These are phyloP conservation scores for Nesogale talazaci DNA, from an alignment of 2,113 vertebrate genomes.

Conservation along the genomic window DNA sequence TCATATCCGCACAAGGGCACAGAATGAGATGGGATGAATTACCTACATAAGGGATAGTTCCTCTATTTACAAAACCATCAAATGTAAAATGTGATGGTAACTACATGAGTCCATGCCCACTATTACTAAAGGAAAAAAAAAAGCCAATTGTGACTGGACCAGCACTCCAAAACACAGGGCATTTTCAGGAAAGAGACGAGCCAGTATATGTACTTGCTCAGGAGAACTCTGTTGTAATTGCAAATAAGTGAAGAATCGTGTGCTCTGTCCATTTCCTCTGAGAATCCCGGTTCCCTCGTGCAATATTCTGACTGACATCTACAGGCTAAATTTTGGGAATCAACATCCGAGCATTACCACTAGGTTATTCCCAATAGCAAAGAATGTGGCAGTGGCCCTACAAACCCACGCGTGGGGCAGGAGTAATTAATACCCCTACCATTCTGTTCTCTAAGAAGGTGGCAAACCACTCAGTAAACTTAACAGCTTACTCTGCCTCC, in stretches of 20 bases:
- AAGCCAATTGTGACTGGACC: background rate
- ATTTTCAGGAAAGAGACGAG: background rate
- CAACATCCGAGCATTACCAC: background rate
- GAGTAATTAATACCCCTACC: background rate
- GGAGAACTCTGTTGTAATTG: background rate
- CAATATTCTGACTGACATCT: background rate
- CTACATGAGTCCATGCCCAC: background rate
- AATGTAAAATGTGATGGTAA: background rate
- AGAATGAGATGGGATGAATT: constrained; percentile 1
- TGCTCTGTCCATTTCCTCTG: background rate
- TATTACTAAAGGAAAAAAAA: background rate
- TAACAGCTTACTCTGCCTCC: background rate
- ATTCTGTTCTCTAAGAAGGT: background rate
- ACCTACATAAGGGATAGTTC: background rate
- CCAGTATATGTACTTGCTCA: background rate
- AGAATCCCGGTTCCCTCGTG: background rate
- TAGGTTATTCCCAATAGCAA: background rate
- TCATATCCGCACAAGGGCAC: constrained; percentile 4
- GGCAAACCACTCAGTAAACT: background rate
- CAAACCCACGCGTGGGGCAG: background rate
- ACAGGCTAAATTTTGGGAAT: background rate
- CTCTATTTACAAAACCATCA: background rate
- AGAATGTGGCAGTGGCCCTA: background rate
- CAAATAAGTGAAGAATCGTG: background rate
- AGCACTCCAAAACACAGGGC: background rate